Percentiles rank a stretch among this genome's conserved stretches.
Conservation (phyloP, 2,888 invertebrate species). For the Eustalomyia histrio region DNA sequence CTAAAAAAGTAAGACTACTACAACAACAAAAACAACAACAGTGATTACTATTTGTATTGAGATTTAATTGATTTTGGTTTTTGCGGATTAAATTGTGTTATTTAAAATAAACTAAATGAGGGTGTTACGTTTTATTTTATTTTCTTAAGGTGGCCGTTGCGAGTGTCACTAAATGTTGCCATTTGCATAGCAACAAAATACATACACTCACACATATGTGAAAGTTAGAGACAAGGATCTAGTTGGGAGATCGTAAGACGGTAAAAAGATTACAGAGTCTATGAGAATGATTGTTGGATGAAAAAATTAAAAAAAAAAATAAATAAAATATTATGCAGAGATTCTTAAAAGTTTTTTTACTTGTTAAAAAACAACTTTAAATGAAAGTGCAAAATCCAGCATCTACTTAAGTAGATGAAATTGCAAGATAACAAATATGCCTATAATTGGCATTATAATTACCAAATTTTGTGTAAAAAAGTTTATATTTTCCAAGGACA, state of each 20-base stretch:
- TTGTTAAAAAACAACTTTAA: too few species aligned
- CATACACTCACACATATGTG: not conserved
- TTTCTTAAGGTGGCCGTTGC: not conserved
- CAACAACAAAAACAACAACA: slow-evolving; percentile 66
- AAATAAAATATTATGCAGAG: slow-evolving; percentile 18
- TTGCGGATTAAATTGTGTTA: slow-evolving; percentile 22
- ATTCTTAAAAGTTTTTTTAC: slow-evolving; percentile 6
- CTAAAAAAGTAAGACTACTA: slow-evolving; percentile 18
- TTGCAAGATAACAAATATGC: too few species aligned
- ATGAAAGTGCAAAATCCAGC: too few species aligned
- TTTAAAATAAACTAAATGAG: slow-evolving; percentile 43
- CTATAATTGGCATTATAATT: too few species aligned
- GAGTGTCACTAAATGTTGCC: slow-evolving; percentile 29
- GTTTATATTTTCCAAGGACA: too few species aligned
- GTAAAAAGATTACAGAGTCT: slow-evolving; percentile 46
- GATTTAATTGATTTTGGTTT: slow-evolving; percentile 61
- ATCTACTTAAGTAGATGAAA: too few species aligned
- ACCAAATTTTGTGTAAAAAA: too few species aligned
- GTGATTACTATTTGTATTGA: slow-evolving; percentile 66
- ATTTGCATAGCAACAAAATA: slow-evolving; percentile 22
- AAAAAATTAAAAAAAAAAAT: slow-evolving; percentile 27
- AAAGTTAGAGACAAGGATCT: slow-evolving; percentile 54
- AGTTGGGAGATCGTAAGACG: slow-evolving; percentile 46
- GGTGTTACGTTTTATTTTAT: slow-evolving; percentile 53
- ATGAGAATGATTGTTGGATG: slow-evolving; percentile 38